A percentile compares a stretch with the other conserved stretches of the same genome.
These are phyloP conservation scores for Acleris literana DNA, from an alignment of 2,888 invertebrate genomes.

Conservation along the genomic window DNA sequence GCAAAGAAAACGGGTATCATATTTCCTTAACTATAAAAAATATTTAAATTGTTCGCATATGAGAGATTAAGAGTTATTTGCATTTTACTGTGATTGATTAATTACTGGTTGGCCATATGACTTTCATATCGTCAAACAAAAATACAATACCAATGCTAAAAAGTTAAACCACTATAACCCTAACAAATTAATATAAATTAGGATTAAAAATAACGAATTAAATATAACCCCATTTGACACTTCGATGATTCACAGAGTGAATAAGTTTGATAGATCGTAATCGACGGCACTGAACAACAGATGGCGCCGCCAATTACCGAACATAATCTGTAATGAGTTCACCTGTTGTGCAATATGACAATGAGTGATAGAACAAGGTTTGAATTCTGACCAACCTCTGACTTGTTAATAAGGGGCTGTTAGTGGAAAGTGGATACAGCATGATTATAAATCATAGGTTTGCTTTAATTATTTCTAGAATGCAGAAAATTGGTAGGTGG, in stretches of 20 bases:
- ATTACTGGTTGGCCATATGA: too few relatives aligned
- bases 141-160: too few relatives aligned
- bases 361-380: slow-evolving; percentile 21
- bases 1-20: too few relatives aligned
- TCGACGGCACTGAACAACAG: slow-evolving; percentile 35
- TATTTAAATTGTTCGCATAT: too few relatives aligned
- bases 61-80: too few relatives aligned
- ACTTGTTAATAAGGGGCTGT: slow-evolving; percentile 13
- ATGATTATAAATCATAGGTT: not conserved
- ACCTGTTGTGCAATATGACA: slow-evolving; percentile 38
- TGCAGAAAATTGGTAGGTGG: too few relatives aligned
- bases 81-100: too few relatives aligned
- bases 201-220: not conserved
- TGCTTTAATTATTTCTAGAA: too few relatives aligned
- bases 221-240: slow-evolving; percentile 23
- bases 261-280: slow-evolving; percentile 32
- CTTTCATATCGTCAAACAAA: too few relatives aligned
- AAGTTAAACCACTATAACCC: too few relatives aligned
- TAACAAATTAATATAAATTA: too few relatives aligned
- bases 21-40: too few relatives aligned
- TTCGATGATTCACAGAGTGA: slow-evolving; percentile 32
- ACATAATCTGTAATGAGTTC: slow-evolving; percentile 36
- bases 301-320: slow-evolving; percentile 36
- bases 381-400: slow-evolving; percentile 16
- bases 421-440: slow-evolving; percentile 9